Base-by-base conservation (phyloP, 2,797 vertebrate species). In the Myotis findleyi region DNA sequence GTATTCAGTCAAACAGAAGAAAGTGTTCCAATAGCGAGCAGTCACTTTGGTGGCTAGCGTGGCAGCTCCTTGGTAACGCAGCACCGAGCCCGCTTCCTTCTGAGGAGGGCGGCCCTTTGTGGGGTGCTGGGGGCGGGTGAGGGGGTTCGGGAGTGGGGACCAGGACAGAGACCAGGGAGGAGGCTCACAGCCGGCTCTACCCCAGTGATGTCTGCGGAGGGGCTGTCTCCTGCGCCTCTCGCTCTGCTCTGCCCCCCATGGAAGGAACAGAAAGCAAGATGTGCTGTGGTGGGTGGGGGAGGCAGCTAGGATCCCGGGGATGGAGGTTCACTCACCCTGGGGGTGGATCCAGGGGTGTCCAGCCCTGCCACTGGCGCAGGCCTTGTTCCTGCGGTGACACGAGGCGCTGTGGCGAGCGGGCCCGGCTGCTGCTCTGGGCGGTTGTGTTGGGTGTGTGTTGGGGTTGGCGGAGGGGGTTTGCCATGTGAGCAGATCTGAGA, bases 1-100 rank as follows among this genome's bases (percentile, higher is more conserved):
- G 97, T 97, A 97, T 97, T 97, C 97, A 97, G 96, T 97, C 97
- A 97, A 97, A 97, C 97, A 97, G 96, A 97, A 97, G 97, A 96
- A 97, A 97, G 97, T 96, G 96, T 97, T 97, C 96, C 97, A 97
- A 97, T 97, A 97, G 96, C 73, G 85, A 97, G 96, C 96, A 97
- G 97, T 97, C 97, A 96, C 96, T 97, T 96, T 95, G 96, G 96
- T 97, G 97, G 96, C 97, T 95, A 95, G 87, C 53, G 89, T 97
- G 96, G 96, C 97, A 97, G 96, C 94, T 97, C 93, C 97, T 96
- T 89, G 91, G 96, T 94, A 97, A 95, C 6, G 3, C 6, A 1
- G 93, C 68, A 85, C 91, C 91, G 92, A 87, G 81, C 89, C 89
- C 36, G 9, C 72, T 95, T 73, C 81, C 76, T 91, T 93, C 91